Percentiles rank a stretch among this genome's conserved stretches.
phyloP scores from a whole-genome alignment of 2,888 invertebrate genomes.

The Eurytoma californica region DNA sequence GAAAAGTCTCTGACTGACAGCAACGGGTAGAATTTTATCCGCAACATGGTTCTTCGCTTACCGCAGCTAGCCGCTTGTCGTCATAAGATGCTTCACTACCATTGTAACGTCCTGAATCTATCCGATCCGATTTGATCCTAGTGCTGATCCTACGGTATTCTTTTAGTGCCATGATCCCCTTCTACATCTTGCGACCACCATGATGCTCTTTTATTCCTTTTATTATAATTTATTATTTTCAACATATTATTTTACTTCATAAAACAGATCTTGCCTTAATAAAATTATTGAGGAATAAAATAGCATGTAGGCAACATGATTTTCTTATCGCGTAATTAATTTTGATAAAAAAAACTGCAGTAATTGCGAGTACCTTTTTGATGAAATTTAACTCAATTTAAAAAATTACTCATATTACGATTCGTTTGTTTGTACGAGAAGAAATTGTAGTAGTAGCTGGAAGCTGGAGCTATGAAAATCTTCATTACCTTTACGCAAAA shows the following conservation, averaged over 20 bases:
- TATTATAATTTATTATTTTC: background rate
- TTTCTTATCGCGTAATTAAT: too few species aligned
- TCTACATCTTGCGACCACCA: background rate
- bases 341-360: background rate
- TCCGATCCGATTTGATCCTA: constrained; percentile 67
- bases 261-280: too few species aligned
- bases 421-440: constrained; percentile 28
- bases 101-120: constrained; percentile 59
- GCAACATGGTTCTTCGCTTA: constrained; percentile 74
- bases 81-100: constrained; percentile 2
- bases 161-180: constrained; percentile 38
- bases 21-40: constrained; percentile 73
- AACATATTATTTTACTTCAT: too few species aligned
- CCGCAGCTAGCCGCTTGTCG: constrained; percentile 70
- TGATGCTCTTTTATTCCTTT: background rate
- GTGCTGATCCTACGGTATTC: constrained; percentile 59
- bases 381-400: constrained; percentile 20
- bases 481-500: constrained; percentile 50
- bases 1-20: constrained; percentile 69
- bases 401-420: constrained; percentile 31
- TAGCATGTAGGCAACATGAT: too few species aligned
- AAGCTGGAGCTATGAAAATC: constrained; percentile 22
- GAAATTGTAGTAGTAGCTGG: background rate
- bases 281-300: too few species aligned
- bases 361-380: background rate